phyloP scores from a whole-genome alignment of 2,797 vertebrate species.

The Falco naumanni region DNA sequence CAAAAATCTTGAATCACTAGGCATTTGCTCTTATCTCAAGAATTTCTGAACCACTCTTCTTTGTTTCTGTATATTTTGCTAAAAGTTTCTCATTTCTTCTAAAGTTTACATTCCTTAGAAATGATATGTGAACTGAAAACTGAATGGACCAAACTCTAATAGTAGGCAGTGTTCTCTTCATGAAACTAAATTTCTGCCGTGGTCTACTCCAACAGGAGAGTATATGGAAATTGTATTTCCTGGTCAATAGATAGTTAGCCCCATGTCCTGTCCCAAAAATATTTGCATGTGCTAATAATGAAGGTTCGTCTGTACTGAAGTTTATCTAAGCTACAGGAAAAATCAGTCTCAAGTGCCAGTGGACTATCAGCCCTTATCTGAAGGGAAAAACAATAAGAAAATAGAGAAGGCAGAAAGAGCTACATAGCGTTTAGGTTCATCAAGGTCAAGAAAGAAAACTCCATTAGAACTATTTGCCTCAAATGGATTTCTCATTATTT shows the following conservation, averaged over 20 bases:
- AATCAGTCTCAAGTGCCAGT: background rate
- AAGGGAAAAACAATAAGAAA: constrained; percentile 1
- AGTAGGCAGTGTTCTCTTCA: background rate
- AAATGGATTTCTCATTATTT: constrained; percentile 44
- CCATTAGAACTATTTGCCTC: background rate
- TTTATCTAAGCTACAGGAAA: background rate
- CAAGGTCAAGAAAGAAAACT: background rate
- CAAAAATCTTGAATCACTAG: background rate
- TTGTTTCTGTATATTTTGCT: background rate
- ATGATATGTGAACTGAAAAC: background rate
- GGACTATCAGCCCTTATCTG: background rate
- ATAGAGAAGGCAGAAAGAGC: background rate
- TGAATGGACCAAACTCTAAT: background rate
- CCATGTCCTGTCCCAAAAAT: background rate
- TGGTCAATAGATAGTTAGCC: background rate
- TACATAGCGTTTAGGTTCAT: background rate
- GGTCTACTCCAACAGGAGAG: background rate
- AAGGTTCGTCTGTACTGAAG: background rate
- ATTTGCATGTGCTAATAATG: background rate
- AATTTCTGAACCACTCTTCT: background rate
- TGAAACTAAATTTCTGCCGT: background rate
- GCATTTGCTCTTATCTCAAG: background rate
- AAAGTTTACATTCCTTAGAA: background rate
- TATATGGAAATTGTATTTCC: background rate
- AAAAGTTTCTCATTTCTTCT: background rate